A percentile compares a stretch with the other conserved stretches of the same genome.
These are phyloP conservation scores for Aphidius ervi DNA, from an alignment of 1,140 invertebrate species.

Conservation along the genomic window DNA sequence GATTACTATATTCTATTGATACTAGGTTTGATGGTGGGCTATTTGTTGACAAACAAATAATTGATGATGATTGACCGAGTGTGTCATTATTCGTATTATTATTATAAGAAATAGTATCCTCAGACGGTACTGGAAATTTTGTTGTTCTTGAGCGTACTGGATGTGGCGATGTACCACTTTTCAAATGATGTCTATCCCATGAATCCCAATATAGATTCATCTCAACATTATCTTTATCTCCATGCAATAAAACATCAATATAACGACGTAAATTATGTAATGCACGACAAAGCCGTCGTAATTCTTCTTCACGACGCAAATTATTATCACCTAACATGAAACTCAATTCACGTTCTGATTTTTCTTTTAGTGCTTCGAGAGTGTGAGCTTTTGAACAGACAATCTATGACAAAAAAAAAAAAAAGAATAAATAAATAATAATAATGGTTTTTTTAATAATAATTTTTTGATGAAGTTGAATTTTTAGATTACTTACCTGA, in stretches of 20 bases:
- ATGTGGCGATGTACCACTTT: constrained; percentile 59
- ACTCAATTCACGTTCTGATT: constrained; percentile 77
- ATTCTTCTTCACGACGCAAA: constrained; percentile 71
- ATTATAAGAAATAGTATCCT: constrained; percentile 57
- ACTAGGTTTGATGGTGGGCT: constrained; percentile 65
- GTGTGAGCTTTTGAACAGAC: constrained; percentile 61
- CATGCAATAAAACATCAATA: constrained; percentile 63
- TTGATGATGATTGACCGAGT: constrained; percentile 43
- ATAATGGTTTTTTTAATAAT: constrained; percentile 6
- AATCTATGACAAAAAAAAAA: constrained; percentile 43
- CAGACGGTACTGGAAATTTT: constrained; percentile 59
- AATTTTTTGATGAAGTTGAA: background rate
- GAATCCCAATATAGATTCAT: constrained; percentile 87
- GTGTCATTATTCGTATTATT: constrained; percentile 41
- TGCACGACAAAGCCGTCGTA: constrained; percentile 72
- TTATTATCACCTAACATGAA: constrained; percentile 64
- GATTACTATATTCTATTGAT: constrained; percentile 29
- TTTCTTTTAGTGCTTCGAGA: constrained; percentile 76
- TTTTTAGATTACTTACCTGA: constrained; percentile 53
- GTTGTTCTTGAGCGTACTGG: constrained; percentile 51
- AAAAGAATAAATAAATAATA: constrained; percentile 17
- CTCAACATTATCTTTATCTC: constrained; percentile 59
- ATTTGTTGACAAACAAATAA: constrained; percentile 41
- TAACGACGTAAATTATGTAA: constrained; percentile 81
- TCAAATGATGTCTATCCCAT: constrained; percentile 68